A percentile compares a stretch with the other conserved stretches of the same genome.
Conservation (phyloP, 1,140 invertebrate genomes). For the Coelopa frigida region DNA sequence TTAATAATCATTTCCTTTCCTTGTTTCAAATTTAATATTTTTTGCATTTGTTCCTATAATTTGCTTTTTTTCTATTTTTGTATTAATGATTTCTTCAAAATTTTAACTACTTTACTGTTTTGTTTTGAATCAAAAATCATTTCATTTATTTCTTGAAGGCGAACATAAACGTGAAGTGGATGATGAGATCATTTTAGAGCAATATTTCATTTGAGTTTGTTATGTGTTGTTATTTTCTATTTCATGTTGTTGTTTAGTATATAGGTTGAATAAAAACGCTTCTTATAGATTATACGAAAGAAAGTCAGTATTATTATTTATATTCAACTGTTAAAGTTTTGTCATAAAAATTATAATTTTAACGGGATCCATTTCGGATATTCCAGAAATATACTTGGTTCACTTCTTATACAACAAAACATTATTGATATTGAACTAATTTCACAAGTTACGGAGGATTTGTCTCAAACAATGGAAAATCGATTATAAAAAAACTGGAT, state of each 20-base stretch:
- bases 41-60: slow-evolving; percentile 21
- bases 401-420: not conserved
- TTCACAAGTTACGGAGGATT: no score
- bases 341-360: slow-evolving; percentile 1
- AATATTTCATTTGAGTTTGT: no score
- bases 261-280: no score
- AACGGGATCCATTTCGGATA: no score
- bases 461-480: no score
- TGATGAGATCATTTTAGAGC: slow-evolving; percentile 41
- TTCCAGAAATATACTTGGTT: not conserved
- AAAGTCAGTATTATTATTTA: slow-evolving; percentile 4
- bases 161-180: slow-evolving; percentile 44
- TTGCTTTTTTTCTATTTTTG: slow-evolving; percentile 12
- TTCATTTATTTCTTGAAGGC: slow-evolving; percentile 19
- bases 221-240: no score
- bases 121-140: slow-evolving; percentile 3
- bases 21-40: slow-evolving; percentile 13
- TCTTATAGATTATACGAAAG: no score
- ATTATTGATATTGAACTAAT: not conserved
- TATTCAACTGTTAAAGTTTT: not conserved
- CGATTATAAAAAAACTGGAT: no score
- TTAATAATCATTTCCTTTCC: slow-evolving; percentile 19
- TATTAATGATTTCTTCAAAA: slow-evolving; percentile 15
- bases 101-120: slow-evolving; percentile 18
- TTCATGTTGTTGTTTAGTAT: no score